phyloP scores from a whole-genome alignment of 2,888 invertebrate genomes.

The Drosophila nigricruria region DNA sequence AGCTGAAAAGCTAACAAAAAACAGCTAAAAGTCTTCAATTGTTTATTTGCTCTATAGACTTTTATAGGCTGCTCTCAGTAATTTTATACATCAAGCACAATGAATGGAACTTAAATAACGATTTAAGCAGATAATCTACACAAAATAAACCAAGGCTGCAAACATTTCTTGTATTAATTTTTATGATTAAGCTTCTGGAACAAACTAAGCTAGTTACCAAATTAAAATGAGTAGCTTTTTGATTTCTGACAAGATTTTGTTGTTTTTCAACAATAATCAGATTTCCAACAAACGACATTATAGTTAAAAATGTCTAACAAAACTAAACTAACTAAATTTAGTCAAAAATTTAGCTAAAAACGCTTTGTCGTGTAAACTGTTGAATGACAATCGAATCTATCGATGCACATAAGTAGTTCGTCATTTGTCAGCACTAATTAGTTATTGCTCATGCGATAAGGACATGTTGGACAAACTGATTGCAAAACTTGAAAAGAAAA shows the following conservation, averaged over 20 bases:
- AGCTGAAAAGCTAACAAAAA: neutral
- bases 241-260: neutral
- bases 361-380: neutral
- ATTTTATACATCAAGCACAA: neutral
- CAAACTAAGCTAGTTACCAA: too few relatives aligned
- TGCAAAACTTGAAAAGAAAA: neutral
- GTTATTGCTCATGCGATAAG: slow-evolving; percentile 14
- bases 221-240: neutral
- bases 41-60: neutral
- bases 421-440: neutral
- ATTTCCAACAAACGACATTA: neutral
- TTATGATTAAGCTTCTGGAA: too few relatives aligned
- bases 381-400: slow-evolving; percentile 17
- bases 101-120: neutral
- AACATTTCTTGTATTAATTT: too few relatives aligned
- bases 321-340: too few relatives aligned
- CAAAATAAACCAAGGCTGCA: too few relatives aligned
- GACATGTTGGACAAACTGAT: slow-evolving; percentile 2
- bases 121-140: too few relatives aligned
- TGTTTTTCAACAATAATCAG: neutral
- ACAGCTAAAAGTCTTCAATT: neutral
- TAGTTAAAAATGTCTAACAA: neutral
- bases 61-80: neutral
- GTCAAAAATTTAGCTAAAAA: neutral
- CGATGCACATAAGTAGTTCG: slow-evolving; percentile 2